Percentiles rank a stretch among this genome's conserved stretches.
phyloP scores from a whole-genome alignment of 2,797 vertebrate genomes.

The Podarcis lilfordi region DNA sequence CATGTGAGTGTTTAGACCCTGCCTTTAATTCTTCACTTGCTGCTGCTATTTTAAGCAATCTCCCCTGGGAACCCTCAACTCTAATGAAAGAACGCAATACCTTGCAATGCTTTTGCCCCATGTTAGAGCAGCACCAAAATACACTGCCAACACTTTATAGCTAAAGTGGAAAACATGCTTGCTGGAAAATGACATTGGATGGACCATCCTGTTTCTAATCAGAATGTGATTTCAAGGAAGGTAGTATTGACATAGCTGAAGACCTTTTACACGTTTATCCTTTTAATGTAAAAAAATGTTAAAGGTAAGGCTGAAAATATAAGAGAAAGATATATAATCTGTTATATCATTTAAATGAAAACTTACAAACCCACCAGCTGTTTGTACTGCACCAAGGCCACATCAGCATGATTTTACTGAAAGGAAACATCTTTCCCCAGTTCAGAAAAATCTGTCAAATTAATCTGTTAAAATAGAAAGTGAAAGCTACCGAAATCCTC shows the following conservation, averaged over 20 bases:
- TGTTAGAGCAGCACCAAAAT: not conserved
- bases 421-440: not conserved
- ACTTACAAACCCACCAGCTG: not conserved
- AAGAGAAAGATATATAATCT: not conserved
- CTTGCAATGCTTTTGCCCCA: constrained; percentile 2
- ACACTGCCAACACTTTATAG: constrained; percentile 29
- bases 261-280: not conserved
- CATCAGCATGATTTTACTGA: not conserved
- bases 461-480: not conserved
- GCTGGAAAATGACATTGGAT: not conserved
- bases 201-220: constrained; percentile 38
- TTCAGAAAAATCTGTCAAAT: not conserved
- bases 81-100: constrained; percentile 13
- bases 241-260: not conserved
- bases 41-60: constrained; percentile 11
- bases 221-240: constrained; percentile 50
- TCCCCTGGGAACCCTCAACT: constrained; percentile 7
- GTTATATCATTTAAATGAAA: not conserved
- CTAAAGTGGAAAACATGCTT: constrained; percentile 52
- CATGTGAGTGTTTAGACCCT: constrained; percentile 5
- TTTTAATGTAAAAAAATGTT: not conserved
- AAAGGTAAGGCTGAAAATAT: not conserved
- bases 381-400: not conserved
- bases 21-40: constrained; percentile 1
- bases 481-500: no score